A percentile compares a stretch with the other conserved stretches of the same genome.
These are phyloP conservation scores for Oligia fasciuncula DNA, from an alignment of 2,888 invertebrate genomes.

Conservation along the genomic window DNA sequence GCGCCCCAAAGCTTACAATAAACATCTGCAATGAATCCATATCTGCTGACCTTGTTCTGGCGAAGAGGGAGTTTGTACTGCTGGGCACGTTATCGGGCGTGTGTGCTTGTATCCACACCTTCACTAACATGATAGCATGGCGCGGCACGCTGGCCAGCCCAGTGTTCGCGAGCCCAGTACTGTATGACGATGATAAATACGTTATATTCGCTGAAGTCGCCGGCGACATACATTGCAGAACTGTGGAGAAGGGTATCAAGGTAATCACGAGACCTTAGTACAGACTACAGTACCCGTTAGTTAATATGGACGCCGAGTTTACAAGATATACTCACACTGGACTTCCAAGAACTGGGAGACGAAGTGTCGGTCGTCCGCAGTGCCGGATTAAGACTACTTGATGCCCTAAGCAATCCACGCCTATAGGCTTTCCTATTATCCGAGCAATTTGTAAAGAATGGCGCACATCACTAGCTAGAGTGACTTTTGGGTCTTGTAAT, in stretches of 20 bases:
- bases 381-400: too few species aligned
- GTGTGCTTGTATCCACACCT: slow-evolving; percentile 88
- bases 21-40: slow-evolving; percentile 83
- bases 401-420: too few species aligned
- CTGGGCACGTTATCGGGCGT: slow-evolving; percentile 91
- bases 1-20: slow-evolving; percentile 79
- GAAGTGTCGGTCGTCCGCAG: not conserved
- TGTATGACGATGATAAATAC: slow-evolving; percentile 89
- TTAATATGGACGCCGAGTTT: not conserved
- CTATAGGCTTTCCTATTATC: too few species aligned
- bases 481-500: too few species aligned
- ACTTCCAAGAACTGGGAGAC: not conserved
- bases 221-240: slow-evolving; percentile 89
- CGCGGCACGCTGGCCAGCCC: slow-evolving; percentile 89
- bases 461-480: too few species aligned
- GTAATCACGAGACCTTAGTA: slow-evolving; percentile 70
- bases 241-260: slow-evolving; percentile 86
- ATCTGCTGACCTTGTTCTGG: slow-evolving; percentile 85
- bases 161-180: slow-evolving; percentile 91
- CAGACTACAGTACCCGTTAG: not conserved
- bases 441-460: too few species aligned
- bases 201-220: slow-evolving; percentile 89
- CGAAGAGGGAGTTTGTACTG: slow-evolving; percentile 81
- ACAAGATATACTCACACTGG: not conserved
- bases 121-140: slow-evolving; percentile 91